Conservation (phyloP, 2,888 invertebrate species). For the Listrodromus nycthemerus region DNA sequence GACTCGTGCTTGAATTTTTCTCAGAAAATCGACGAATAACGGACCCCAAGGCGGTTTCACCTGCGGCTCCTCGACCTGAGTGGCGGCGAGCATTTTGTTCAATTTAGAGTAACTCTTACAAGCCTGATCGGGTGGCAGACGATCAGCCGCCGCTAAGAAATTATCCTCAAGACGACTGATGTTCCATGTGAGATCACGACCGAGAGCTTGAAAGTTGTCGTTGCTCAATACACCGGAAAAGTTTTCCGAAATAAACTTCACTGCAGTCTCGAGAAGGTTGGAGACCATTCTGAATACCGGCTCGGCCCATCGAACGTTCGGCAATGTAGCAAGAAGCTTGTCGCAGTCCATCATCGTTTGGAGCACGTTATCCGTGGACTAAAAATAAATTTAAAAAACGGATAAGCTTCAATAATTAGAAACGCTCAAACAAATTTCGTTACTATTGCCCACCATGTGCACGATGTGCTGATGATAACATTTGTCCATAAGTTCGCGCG, state of each 20-base stretch:
- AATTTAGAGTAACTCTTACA: conserved; percentile 90
- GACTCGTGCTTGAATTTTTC: conserved; percentile 88
- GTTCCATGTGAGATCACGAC: conserved; percentile 90
- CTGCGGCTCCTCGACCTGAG: conserved; percentile 80
- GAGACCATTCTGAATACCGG: conserved; percentile 91
- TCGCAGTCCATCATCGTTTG: conserved; percentile 94
- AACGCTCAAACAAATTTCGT: background rate
- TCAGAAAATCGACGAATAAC: conserved; percentile 87
- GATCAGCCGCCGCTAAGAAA: conserved; percentile 91
- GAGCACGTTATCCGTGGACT: conserved; percentile 92
- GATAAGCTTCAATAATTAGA: background rate
- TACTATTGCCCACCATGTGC: conserved; percentile 87
- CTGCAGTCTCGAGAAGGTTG: conserved; percentile 92
- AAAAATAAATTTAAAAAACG: conserved; percentile 66
- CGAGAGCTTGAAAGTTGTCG: conserved; percentile 88
- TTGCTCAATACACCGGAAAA: conserved; percentile 91
- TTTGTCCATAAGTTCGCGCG: conserved; percentile 92
- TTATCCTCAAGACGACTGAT: conserved; percentile 92
- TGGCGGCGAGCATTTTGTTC: conserved; percentile 79
- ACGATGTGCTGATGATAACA: conserved; percentile 93
- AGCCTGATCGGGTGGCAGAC: conserved; percentile 92
- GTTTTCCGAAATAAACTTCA: conserved; percentile 92
- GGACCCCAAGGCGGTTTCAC: conserved; percentile 85
- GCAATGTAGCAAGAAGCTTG: conserved; percentile 91
- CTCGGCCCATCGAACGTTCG: conserved; percentile 93